Evolutionary conservation across 1,140 invertebrate genomes (phyloP), one percentile per base, ranked within the genome.

Genomic region (Brachionus sp.): DNA sequence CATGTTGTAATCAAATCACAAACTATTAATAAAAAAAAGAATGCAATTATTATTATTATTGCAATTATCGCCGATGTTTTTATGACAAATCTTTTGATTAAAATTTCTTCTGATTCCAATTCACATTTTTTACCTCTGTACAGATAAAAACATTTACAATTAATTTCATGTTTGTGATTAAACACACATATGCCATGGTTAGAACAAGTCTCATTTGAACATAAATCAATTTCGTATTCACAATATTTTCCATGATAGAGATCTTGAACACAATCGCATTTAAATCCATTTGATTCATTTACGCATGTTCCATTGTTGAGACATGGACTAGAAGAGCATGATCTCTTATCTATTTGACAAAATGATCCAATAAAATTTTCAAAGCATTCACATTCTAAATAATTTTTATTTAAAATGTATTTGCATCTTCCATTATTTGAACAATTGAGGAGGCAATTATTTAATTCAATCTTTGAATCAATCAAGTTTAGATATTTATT

Each of bases 321-420:
- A 64, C 83, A 84, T 5, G 75, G 83, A 66, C 25, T 75, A 77
- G 82, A 84, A 1, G 75, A 53, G 42, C 84, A 84, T 7, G 33
- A 33, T 29, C 57, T 64, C 25, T 46, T 62, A 78, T 84, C 84
- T 23, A 66, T 19, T 68, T 68, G 16, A 66, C 80, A 82, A 9
- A 12, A 23, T 7, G 37, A 3, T 16, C 80, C 80, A 50, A 0
- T 35, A 68, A 68, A 82, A 84, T 86, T 85, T 39, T 85, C 84
- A 12, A 50, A 23, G 84, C 86, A 87, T 42, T 75, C 78, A 68
- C 86, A 87, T 66, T 75, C 64, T 73, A 84, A 86, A 4, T 83
- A 84, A 44, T 85, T 84, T n/a, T 44, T 44, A 13, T 77, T 77
- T 13, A 44, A 29, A n/a, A 33, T 1, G 12, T 35, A n/a, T 19